Percentiles rank a stretch among this genome's conserved stretches.
phyloP scores from a whole-genome alignment of 2,797 vertebrate species.

The Parauchenoglanis punctatus region DNA sequence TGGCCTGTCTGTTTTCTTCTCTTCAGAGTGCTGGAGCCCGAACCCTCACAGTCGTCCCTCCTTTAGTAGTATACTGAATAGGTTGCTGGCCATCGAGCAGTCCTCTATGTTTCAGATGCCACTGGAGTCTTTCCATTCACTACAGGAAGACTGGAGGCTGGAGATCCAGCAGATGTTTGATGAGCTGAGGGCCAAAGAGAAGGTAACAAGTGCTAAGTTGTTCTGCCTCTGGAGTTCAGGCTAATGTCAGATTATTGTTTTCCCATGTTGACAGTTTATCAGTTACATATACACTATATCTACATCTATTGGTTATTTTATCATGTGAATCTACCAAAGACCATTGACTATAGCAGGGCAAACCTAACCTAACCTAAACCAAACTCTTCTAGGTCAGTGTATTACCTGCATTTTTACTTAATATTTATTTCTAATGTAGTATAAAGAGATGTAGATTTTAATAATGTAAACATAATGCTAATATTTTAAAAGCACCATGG shows the following conservation, averaged over 20 bases:
- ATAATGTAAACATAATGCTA: neutral
- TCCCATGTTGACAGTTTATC: neutral
- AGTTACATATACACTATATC: neutral
- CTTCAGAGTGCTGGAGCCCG: slow-evolving; percentile 86
- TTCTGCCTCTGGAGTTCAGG: neutral
- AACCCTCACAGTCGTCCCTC: slow-evolving; percentile 83
- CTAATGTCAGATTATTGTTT: neutral
- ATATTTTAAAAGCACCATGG: neutral
- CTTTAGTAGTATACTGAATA: slow-evolving; percentile 81
- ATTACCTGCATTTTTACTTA: neutral
- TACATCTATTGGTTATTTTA: neutral
- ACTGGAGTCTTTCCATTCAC: slow-evolving; percentile 88
- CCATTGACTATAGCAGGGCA: neutral
- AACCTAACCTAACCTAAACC: no score
- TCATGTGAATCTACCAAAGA: neutral
- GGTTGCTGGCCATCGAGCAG: slow-evolving; percentile 84
- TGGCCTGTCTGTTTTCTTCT: slow-evolving; percentile 3
- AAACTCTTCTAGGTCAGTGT: neutral
- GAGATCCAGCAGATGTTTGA: slow-evolving; percentile 94
- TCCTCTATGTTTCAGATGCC: slow-evolving; percentile 93
- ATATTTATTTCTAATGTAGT: neutral
- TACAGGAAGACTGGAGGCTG: slow-evolving; percentile 91
- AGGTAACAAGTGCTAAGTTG: slow-evolving; percentile 73
- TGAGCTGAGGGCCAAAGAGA: slow-evolving; percentile 89
- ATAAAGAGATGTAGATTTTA: neutral